Evolutionary conservation across 2,797 vertebrate genomes (phyloP), one percentile per base, ranked within the genome.

Genomic region (Bryconaethiops microstoma): DNA sequence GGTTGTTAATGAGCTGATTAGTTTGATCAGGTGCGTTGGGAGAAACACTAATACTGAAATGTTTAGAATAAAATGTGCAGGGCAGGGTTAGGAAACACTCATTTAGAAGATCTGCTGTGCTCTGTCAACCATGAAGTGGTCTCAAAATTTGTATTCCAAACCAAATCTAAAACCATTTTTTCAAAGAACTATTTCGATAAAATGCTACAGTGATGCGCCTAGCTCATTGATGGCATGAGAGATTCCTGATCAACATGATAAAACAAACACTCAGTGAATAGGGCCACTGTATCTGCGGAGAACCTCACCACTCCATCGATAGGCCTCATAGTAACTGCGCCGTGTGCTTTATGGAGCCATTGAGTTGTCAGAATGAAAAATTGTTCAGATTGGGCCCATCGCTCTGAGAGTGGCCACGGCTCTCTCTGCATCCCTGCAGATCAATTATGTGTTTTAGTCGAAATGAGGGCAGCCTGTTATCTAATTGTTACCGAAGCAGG

Each of bases 281-380:
- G 55, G 64, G 73, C 40, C 57, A 50, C 21, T 4, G 74, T 70
- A 70, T 76, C 73, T 55, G 48, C 10, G 14, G 74, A 71, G 78
- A 39, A n/a, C 68, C 39, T n/a, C 39, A 21, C 25, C 42, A 42
- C 45, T 74, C 69, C 76, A 68, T 55, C 68, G 52, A 39, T 70
- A 62, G 62, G 54, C 12, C 19, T 39, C 65, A 23, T 29, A 42
- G 75, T 59, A 71, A 75, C 50, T 78, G 81, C 80, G 82, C 54
- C 81, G 62, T 81, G 9, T 60, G 19, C 57, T 55, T 75, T 75
- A 63, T 23, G 16, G 59, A 73, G 54, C 74, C 35, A 29, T 60
- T 80, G 67, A 67, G 71, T 50, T 82, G 85, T 82, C 82, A 75
- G 54, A 73, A 60, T 76, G 83, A 86, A 75, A 69, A 81, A 86